Evolutionary conservation across 2,113 vertebrate species (phyloP), one percentile per base, ranked within the genome.

Genomic region (Aix galericulata): DNA sequence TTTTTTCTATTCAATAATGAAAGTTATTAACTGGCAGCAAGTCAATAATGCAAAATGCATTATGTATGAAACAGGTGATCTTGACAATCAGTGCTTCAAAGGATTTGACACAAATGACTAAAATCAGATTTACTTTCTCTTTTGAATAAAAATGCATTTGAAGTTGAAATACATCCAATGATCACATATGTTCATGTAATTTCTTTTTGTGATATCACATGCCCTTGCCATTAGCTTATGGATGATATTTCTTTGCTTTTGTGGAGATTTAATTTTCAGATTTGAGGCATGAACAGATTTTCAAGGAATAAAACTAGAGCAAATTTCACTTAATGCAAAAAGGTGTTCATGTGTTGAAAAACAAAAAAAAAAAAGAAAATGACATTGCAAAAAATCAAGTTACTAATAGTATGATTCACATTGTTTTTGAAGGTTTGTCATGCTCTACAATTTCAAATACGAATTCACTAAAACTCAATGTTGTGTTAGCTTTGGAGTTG

Each of bases 261-360:
- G 48, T 63, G 82, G 62, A 82, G 32, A 68, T 90, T 68, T 68
- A 42, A 82, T 95, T 91, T 96, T 78, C 56, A 79, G 52, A 84
- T 94, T 71, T 67, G 68, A 91, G 56, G 31, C 52, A 27, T n/a
- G 64, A 88, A 40, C 68, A 92, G 73, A 59, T 82, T 91, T 84
- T 55, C 74, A 52, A 63, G 38, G 38, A 84, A 27, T 13, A 85
- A 86, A 91, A 68, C 32, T 48, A 72, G 42, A 89, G 42, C 18
- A 83, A 29, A 83, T 91, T 90, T 82, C 22, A 48, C 34, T 67
- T 81, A 32, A 63, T 78, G 90, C 71, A 10, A 38, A 81, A 78
- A 56, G 40, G 31, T 34, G 25, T 84, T 91, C 14, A 5, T 40
- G 56, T 78, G 22, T 81, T 40, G 56, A 78, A 91, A 92, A 48